Evolutionary conservation across 2,797 vertebrate species (phyloP), one percentile per base, ranked within the genome.

Genomic region (Amazonetta brasiliensis): DNA sequence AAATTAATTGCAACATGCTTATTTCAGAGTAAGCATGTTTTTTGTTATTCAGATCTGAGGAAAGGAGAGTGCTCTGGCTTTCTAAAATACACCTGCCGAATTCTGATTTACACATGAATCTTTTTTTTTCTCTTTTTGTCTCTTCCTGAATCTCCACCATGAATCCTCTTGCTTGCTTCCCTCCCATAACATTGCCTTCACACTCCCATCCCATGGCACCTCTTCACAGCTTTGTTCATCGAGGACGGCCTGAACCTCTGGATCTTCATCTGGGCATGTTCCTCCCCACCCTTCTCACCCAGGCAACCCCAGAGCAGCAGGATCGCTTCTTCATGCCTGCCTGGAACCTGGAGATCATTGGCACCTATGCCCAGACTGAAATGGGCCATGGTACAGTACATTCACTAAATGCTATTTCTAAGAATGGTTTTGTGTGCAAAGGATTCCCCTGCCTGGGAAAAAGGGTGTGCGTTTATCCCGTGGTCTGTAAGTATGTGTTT

Each of bases 191-290:
- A 62, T 91, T 89, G 84, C 97, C 96, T 94, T 96, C 96, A 95
- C 44, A 9, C 89, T 90, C 83, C 95, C 91, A 43, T 84, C 95
- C 94, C 92, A 77, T 95, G 96, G 81, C 89, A 93, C 98, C 96
- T 83, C 96, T 92, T 92, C 84, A 78, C 98, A 99, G 99, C 92
- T 98, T 97, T 98, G 98, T 99, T 94, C 98, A 99, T 93, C 98
- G 97, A 6, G 98, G 98, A 97, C 98, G 98, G 73, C 98, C 99
- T 52, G 98, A 98, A 71, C 99, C 99, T 95, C 97, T 99, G 98
- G 99, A 99, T 88, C 99, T 99, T 92, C 99, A 99, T 87, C 98
- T 99, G 97, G 99, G 98, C 97, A 99, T 99, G 99, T 99, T 99
- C 98, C 99, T 99, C 96, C 99, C 99, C 95, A 99, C 99, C 41